Evolutionary conservation across 2,797 vertebrate genomes (phyloP).

Genomic region (Pteronotus mesoamericanus): DNA sequence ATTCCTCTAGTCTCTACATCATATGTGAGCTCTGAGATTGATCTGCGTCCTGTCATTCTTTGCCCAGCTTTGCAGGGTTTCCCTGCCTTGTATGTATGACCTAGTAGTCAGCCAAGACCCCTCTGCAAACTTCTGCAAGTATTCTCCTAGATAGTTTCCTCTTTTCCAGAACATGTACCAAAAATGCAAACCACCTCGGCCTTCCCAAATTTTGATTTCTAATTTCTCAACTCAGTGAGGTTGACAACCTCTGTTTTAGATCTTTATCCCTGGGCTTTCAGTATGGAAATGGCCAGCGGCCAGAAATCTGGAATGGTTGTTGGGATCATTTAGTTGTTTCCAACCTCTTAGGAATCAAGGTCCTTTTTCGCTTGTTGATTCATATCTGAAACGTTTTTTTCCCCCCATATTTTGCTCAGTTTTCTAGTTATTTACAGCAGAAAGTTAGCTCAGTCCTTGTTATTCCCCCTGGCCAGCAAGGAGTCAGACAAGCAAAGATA

Average conservation of each 20-base stretch:
- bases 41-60: background rate
- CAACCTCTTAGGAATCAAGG: background rate
- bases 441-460: background rate
- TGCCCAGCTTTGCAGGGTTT: background rate
- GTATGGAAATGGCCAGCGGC: background rate
- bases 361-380: background rate
- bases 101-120: background rate
- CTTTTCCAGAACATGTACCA: background rate
- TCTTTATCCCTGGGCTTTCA: background rate
- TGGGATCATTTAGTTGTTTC: background rate
- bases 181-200: background rate
- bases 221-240: background rate
- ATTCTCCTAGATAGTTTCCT: background rate
- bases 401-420: background rate
- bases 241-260: background rate
- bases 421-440: background rate
- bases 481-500: background rate
- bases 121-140: background rate
- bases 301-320: background rate
- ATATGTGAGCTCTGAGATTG: background rate
- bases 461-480: background rate
- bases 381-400: background rate
- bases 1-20: background rate
- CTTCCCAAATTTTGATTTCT: background rate
- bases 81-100: background rate